These are phyloP conservation scores for Stomatorhinus ivindoensis DNA, from an alignment of 2,113 vertebrate genomes.

Conservation along the genomic window DNA sequence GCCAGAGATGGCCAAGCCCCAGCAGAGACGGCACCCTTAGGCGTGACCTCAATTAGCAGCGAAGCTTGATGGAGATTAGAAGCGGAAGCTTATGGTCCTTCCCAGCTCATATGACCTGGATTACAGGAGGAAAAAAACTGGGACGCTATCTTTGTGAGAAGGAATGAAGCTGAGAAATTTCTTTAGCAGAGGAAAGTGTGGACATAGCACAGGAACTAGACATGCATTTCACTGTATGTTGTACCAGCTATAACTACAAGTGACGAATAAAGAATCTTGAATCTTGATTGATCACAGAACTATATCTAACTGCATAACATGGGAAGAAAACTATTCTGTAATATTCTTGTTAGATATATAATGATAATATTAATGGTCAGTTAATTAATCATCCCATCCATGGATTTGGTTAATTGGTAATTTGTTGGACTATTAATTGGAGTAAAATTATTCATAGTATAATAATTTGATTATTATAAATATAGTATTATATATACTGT, in stretches of 20 bases:
- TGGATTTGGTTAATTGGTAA: neutral
- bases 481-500: neutral
- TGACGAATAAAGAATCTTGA: too few species aligned
- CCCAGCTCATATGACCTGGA: conserved; percentile 52
- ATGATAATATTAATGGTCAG: neutral
- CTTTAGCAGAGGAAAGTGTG: neutral
- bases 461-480: neutral
- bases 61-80: conserved; percentile 44
- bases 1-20: neutral
- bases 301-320: neutral
- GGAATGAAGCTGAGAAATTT: neutral
- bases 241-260: too few species aligned
- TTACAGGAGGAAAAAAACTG: conserved; percentile 40
- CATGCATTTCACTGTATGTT: too few species aligned
- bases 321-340: neutral
- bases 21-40: conserved; percentile 6
- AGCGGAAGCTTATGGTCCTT: conserved; percentile 33
- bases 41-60: conserved; percentile 27
- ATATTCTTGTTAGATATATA: neutral
- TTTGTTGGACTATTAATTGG: neutral
- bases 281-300: neutral
- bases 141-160: conserved; percentile 37
- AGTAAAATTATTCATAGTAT: neutral
- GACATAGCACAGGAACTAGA: neutral
- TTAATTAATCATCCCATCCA: neutral